Evolutionary conservation across 35 echinoderm and acorn worm genomes (phyloP), one percentile per base, ranked within the genome.

Genomic region (Chiridota heheva): DNA sequence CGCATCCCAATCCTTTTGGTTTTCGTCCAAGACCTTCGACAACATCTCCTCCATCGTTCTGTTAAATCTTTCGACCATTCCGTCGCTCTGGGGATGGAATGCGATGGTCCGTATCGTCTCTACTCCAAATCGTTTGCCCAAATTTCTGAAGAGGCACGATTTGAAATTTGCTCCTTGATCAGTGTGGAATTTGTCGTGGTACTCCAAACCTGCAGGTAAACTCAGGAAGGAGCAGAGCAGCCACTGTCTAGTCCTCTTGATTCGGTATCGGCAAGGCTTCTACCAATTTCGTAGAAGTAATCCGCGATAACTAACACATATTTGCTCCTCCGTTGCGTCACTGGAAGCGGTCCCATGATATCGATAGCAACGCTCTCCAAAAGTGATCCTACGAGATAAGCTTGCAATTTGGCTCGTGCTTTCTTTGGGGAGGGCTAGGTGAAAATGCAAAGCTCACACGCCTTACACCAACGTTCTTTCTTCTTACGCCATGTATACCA

Each of bases 141-240:
- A 22, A 57, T 84, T 70, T 67, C 37, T 20, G 32, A 90, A 58
- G 10, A 90, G 26, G 7, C 27, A 4, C 3, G 80, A 84, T 45
- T 90, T 70, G 40, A 90, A 90, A 36, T 90, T 90, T 2, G 71
- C 40, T 10, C 88, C 88, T 58, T 84, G 80, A 36, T 90, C 81
- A 67, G 71, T 84, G 43, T 90, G 83, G 71, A 5, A 84, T 55
- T 56, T 58, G 41, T 58, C 29, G 24, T 0, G 71, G 81, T 39
- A 84, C 44, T 6, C 81, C 67, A 57, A 84, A 90, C 10, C 81
- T 16, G 30, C 57, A 83, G 6, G 77, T 62, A 15, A 66, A 76
- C 8, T 48, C 35, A 26, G 26, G 29, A 27, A 82, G 26, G 8
- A 90, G 55, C 4, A 47, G 36, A 3, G 34, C 53, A 17, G 88